Base-by-base conservation (phyloP, 2,113 vertebrate species). In the Ameiurus melas region DNA sequence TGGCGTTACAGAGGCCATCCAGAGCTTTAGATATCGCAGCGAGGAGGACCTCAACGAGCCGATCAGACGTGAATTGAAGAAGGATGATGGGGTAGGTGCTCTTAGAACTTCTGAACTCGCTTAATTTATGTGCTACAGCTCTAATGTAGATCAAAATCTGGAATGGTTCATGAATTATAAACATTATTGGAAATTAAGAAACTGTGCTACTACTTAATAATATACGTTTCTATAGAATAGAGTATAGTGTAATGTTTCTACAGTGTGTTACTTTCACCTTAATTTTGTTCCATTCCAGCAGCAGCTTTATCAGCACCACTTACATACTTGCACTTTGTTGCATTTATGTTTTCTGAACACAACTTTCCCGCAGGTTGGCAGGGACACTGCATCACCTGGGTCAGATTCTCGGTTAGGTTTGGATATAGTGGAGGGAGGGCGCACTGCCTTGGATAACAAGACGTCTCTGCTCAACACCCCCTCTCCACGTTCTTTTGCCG, bases 11-110 rank as follows among this genome's bases (percentile, higher is more conserved):
- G 98, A 99, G 94, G 98, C 98, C 3, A 99, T 99, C 91, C 98
- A 99, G 94, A 99, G 98, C 92, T 99, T 98, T 93, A 99, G 98
- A 95, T 99, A 98, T 94, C 97, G 97, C 90, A 99, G 98, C 92
- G 98, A 99, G 93, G 98, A 99, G 91, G 98, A 99, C 94, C 95
- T 99, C 89, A 98, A 99, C 12, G 97, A 99, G 85, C 97, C 98
- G 8, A 95, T 98, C 89, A 97, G 97, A 87, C 96, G 97, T 51
- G 98, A 99, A 43, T 95, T 96, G 62, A 99, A 97, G 94, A 97
- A 98, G 92, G 98, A 99, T 62, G 98, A 99, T 55, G 94, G 95
- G 13, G 98, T 99, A 91, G 97, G 97, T 96, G 89, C 25, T 2
- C 62, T 57, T n/a, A 33, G 13, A 82, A 36, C 3, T 62, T 27